Base-by-base conservation (phyloP, 2,888 invertebrate species). In the Eudemis profundana region DNA sequence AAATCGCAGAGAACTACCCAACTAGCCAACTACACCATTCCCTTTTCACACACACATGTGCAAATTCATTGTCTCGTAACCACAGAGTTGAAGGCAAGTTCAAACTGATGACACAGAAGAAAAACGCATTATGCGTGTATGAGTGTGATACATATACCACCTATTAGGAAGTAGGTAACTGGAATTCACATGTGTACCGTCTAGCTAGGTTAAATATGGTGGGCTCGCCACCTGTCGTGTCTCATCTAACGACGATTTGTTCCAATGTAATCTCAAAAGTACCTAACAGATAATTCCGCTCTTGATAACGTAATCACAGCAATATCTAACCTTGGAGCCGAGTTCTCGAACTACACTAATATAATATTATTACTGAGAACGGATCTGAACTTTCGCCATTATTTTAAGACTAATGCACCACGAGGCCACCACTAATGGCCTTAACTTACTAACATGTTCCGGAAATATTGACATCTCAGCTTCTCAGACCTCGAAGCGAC, bases 401-500 rank as follows among this genome's bases (percentile, higher is more conserved):
- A 36, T 46, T 61, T 44, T 4, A 53, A 36, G 14, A 14, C 49
- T 50, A 47, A 47, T 56, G 29, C 4, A 36, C 33, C 23, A 10
- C 56, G 63, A 63, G 56, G 63, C 42, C 63, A 21, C 1, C n/a
- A 29, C 19, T 47, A 14, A 36, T 40, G 23, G 4, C 33, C 54
- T 56, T 40, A 47, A 8, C n/a, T 53, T 38, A 63, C n/a, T 40
- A 29, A 56, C 54, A 54, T 3, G 19, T 19, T 10, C 38, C 17
- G 47, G 61, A 51, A 15, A 29, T 42, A 17, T 54, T 56, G 17
- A 29, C 44, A 44, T 56, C 29, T 3, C 2, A 23, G 14, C 21
- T 15, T 38, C 27, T 42, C 10, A 27, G 15, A 27, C 27, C 2
- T 10, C 27, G 54, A 33, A 33, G 10, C 0, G 2, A 33, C 3